Evolutionary conservation across 2,888 invertebrate species (phyloP), one percentile per base, ranked within the genome.

Genomic region (Amiota minor): DNA sequence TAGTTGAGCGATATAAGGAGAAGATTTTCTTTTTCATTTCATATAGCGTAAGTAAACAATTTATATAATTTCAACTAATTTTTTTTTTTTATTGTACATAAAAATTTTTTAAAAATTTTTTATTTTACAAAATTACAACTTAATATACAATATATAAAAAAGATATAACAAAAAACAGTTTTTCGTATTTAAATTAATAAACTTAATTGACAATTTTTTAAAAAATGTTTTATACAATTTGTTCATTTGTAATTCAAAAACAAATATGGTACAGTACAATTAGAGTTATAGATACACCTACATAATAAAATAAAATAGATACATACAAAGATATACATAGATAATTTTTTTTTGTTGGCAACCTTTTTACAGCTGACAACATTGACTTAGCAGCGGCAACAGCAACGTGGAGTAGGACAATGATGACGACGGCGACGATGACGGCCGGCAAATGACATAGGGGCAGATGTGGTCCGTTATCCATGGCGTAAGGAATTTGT

Each of bases 371-470:
- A 72, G 76, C 74, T 77, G 74, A 71, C 74, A 74, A 76, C 76
- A 76, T 78, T 78, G 79, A 81, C 79, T 78, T 64, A 61, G 69
- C 50, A 72, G 75, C 80, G 46, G 71, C 73, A 74, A 72, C 70
- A 71, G 71, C 77, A 67, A 76, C 71, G 74, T 72, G 72, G 76
- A 72, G 71, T 74, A 73, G 73, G 72, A 23, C 18, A 62, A 65
- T 62, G 76, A 67, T 64, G n/a, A 50, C n/a, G 59, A 45, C 59
- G 59, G 55, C 50, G 72, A 59, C 65, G 49, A 68, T 35, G 59
- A 18, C 47, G 53, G 46, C 2, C 67, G 35, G 16, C 68, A 35
- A 64, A 35, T 35, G 35, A 35, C 35, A 35, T 4, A 35, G 6
- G 35, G 6, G 2, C 6, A 8, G 35, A 35, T 35, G 35, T 35